Base-by-base conservation (phyloP, 2,888 invertebrate species). In the Coelopa pilipes region DNA sequence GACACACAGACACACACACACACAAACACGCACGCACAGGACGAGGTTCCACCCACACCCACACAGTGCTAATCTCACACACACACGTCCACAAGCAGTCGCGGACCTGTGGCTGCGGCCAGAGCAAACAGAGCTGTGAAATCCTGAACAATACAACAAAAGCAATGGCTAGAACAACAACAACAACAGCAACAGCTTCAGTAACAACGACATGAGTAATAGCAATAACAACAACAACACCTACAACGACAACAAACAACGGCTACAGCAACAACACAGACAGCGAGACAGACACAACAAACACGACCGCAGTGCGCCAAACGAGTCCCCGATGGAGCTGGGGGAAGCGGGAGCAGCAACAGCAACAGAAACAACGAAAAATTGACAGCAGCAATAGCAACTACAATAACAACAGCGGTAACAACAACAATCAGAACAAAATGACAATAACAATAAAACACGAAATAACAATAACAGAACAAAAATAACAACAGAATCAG, bases 271-370 rank as follows among this genome's bases (percentile, higher is more conserved):
- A 34, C 7, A 34, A 34, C 34, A 34, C 34, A 34, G 34, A 34
- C 34, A 24, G 34, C 2, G 34, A 34, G 34, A 34, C 71, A 65
- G 50, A 72, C 55, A 73, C 68, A 67, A 59, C 53, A 49, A 70
- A 74, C 70, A 70, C 66, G 34, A 73, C 69, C 68, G 69, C 73
- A 73, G 63, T 73, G 69, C 63, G 73, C 62, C 60, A 74, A 70
- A 74, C 15, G 12, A 59, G 11, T 45, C 11, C 5, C 34, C 15
- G 5, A 24, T 24, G 13, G 21, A 7, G 34, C 34, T 62, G n/a
- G 13, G 34, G 7, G 34, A 45, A 15, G 12, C 13, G 1, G 34
- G 7, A 55, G 55, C 68, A 34, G 57, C 45, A 70, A 70, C 60
- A 70, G 24, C 13, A 15, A 49, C 24, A 49, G 12, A 17, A 47